A percentile compares a stretch with the other conserved stretches of the same genome.
These are phyloP conservation scores for Halcyon senegalensis DNA, from an alignment of 2,113 vertebrate genomes.

Conservation along the genomic window DNA sequence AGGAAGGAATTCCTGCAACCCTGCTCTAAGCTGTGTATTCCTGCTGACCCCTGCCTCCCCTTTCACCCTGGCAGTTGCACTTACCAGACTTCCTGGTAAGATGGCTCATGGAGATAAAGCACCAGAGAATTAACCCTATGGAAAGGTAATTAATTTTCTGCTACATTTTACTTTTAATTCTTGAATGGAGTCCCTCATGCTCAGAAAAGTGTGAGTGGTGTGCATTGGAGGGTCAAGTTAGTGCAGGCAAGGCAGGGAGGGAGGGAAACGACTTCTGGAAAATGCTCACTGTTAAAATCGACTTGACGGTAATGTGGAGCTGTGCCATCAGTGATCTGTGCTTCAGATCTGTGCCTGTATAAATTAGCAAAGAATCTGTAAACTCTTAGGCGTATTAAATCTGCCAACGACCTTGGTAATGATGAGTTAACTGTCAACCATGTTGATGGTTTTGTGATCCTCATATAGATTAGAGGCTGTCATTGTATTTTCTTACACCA, in stretches of 20 bases:
- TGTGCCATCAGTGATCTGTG: not conserved
- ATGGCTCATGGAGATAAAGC: not conserved
- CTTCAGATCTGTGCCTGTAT: not conserved
- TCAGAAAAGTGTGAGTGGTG: not conserved
- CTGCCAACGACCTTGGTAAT: not conserved
- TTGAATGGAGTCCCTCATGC: not conserved
- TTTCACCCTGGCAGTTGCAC: not conserved
- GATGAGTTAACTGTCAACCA: constrained; percentile 17
- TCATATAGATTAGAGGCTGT: not conserved
- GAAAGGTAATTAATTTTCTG: not conserved
- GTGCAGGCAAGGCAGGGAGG: not conserved
- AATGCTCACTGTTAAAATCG: not conserved
- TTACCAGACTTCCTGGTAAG: not conserved
- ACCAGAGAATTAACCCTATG: not conserved
- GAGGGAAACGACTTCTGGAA: not conserved
- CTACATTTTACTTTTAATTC: not conserved
- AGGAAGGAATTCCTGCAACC: constrained; percentile 40
- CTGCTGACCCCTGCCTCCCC: not conserved
- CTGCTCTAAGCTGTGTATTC: not conserved
- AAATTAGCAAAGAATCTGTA: not conserved
- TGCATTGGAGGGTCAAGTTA: not conserved
- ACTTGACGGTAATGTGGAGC: not conserved
- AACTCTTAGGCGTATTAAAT: not conserved
- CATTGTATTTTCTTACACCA: not conserved
- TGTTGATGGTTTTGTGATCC: not conserved